Conservation (phyloP, 2,797 vertebrate genomes). For the Eidolon dupreanum region DNA sequence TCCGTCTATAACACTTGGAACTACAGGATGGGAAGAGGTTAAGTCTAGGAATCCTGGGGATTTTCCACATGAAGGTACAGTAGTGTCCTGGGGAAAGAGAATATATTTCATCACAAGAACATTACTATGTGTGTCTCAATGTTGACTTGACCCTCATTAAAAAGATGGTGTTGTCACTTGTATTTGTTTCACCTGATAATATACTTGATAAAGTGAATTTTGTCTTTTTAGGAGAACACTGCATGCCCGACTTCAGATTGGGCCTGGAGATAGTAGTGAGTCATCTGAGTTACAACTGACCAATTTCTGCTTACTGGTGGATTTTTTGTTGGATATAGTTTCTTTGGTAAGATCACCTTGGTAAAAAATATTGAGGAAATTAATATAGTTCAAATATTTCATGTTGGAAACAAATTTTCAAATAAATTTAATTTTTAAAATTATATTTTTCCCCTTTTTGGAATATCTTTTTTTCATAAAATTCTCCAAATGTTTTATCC, state of each 20-base stretch:
- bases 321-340: slow-evolving; percentile 99
- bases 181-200: neutral
- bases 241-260: slow-evolving; percentile 86
- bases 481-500: slow-evolving; percentile 7
- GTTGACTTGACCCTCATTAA: neutral
- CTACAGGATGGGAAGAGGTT: neutral
- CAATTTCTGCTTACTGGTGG: slow-evolving; percentile 97
- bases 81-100: neutral
- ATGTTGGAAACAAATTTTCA: slow-evolving; percentile 41
- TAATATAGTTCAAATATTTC: slow-evolving; percentile 9
- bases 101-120: neutral
- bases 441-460: slow-evolving; percentile 16
- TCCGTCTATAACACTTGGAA: neutral
- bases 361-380: neutral
- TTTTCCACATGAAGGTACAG: neutral
- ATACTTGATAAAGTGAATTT: slow-evolving; percentile 60
- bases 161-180: neutral
- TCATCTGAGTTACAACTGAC: slow-evolving; percentile 91
- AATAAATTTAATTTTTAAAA: slow-evolving; percentile 53
- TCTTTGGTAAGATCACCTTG: slow-evolving; percentile 93
- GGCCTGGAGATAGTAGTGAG: slow-evolving; percentile 86
- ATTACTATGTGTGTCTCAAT: neutral
- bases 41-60: neutral
- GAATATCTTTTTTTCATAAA: slow-evolving; percentile 39
- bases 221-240: slow-evolving; percentile 90